Evolutionary conservation across 2,113 vertebrate species (phyloP).

Genomic region (Erythrocercus mccallii): DNA sequence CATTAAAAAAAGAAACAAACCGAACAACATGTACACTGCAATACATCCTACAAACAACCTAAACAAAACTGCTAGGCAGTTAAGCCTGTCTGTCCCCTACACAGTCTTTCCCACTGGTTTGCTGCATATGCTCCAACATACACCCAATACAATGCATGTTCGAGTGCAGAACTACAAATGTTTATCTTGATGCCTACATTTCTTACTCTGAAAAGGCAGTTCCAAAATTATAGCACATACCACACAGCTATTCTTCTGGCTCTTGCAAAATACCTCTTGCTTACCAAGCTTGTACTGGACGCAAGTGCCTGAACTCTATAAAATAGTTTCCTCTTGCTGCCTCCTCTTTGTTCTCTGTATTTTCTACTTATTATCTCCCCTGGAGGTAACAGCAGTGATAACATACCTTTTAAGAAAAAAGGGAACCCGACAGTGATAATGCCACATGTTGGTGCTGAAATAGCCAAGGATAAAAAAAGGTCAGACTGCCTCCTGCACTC

Average conservation of each 20-base stretch:
- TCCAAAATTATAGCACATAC: background rate
- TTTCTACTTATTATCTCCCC: background rate
- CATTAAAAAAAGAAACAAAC: background rate
- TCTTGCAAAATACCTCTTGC: background rate
- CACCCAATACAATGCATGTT: rapidly evolving
- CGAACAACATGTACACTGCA: background rate
- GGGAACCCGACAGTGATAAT: background rate
- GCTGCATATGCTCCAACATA: rapidly evolving
- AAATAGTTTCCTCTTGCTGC: background rate
- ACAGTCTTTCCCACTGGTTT: background rate
- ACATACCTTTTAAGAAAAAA: background rate
- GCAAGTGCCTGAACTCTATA: background rate
- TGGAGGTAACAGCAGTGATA: background rate
- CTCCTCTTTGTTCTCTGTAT: background rate
- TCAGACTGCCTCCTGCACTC: background rate
- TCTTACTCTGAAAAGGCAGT: background rate
- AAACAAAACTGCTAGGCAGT: background rate
- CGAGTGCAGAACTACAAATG: background rate
- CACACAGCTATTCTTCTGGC: background rate
- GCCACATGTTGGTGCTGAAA: background rate
- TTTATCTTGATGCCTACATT: background rate
- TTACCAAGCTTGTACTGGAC: background rate
- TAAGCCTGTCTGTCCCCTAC: background rate
- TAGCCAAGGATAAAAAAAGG: background rate
- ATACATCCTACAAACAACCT: background rate